Conservation (phyloP, 2,888 invertebrate species). For the Cephalotes varians region DNA sequence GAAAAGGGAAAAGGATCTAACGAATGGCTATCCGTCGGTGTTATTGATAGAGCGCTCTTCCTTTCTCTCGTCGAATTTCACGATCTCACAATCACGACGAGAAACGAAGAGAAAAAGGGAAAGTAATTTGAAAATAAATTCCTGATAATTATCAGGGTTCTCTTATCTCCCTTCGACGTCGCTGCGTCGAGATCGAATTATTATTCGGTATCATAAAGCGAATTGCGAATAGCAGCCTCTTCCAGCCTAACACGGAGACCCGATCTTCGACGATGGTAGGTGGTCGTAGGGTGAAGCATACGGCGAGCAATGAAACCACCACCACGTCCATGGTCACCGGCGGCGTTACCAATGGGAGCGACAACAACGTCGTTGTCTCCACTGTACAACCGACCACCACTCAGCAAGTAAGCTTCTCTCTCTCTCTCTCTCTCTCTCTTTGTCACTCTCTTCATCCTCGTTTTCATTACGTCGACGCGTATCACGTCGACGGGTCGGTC, state of each 20-base stretch:
- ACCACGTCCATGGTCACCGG: conserved; percentile 61
- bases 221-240: neutral
- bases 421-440: conserved; percentile 15
- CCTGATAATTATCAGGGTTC: neutral
- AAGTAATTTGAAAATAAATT: conserved; percentile 4
- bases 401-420: conserved; percentile 77
- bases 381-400: conserved; percentile 73
- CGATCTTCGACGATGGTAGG: conserved; percentile 63
- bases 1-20: neutral
- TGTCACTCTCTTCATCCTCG: conserved; percentile 27
- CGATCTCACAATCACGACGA: neutral
- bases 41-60: neutral
- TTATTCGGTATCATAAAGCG: neutral
- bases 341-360: conserved; percentile 49
- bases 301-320: conserved; percentile 49
- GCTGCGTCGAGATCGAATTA: neutral
- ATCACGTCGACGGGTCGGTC: conserved; percentile 47
- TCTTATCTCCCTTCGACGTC: neutral
- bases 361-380: conserved; percentile 64
- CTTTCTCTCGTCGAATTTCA: neutral
- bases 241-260: conserved; percentile 50
- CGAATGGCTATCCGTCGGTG: neutral
- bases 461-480: conserved; percentile 55
- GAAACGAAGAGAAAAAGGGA: neutral
- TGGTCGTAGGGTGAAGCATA: conserved; percentile 57